Percentiles rank a stretch among this genome's conserved stretches.
Evolutionary conservation across 2,888 invertebrate species (phyloP).

Genomic region (Mimas tiliae): DNA sequence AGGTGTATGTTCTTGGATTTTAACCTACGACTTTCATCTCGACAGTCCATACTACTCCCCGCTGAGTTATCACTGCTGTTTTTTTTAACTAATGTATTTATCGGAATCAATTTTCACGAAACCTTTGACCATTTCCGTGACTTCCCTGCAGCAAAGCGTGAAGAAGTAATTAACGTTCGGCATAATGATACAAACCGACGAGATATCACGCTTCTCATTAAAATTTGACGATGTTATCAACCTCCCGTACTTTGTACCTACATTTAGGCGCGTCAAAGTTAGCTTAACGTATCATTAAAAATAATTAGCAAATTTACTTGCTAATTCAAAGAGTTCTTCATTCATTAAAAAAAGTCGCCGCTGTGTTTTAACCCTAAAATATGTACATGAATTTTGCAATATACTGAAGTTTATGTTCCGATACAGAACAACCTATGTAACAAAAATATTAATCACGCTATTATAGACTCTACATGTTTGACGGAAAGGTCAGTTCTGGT

Average conservation of each 20-base stretch:
- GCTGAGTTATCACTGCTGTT: no score
- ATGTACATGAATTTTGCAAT: conserved; percentile 18
- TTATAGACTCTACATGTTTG: neutral
- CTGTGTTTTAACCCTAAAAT: neutral
- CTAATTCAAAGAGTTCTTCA: neutral
- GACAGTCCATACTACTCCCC: no score
- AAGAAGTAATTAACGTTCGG: neutral
- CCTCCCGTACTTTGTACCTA: no score
- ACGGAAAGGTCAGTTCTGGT: neutral
- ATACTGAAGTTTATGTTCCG: neutral
- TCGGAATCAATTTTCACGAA: neutral
- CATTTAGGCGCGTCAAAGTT: neutral
- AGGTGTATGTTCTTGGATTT: no score
- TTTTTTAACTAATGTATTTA: no score
- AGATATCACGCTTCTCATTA: neutral
- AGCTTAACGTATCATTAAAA: neutral
- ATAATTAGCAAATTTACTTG: neutral
- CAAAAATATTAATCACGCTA: neutral
- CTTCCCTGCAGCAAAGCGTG: neutral
- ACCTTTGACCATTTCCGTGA: neutral
- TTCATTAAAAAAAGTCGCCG: neutral
- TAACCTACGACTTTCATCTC: no score
- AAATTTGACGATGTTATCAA: no score
- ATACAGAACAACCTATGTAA: neutral
- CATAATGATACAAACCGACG: neutral